Conservation (phyloP, 2,113 vertebrate species). For the Elgaria multicarinata region DNA sequence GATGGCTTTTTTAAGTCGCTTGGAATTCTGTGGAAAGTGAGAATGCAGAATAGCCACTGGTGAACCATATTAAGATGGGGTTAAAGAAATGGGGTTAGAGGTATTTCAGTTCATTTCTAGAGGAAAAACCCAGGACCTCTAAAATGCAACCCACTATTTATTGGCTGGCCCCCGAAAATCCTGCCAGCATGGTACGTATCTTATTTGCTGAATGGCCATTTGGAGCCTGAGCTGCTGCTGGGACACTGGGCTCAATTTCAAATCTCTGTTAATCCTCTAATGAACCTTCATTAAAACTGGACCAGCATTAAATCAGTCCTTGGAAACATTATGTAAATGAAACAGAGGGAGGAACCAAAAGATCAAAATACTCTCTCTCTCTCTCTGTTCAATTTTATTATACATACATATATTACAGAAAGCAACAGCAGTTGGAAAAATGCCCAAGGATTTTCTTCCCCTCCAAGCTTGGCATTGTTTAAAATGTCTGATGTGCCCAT, state of each 20-base stretch:
- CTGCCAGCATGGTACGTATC: conserved; percentile 48
- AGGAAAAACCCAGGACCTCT: neutral
- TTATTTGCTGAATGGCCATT: conserved; percentile 72
- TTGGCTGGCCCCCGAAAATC: conserved; percentile 45
- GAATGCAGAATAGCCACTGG: conserved; percentile 17
- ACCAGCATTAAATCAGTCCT: conserved; percentile 68
- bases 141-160: conserved; percentile 48
- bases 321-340: conserved; percentile 74
- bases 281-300: conserved; percentile 76
- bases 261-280: conserved; percentile 76
- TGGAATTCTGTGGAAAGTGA: neutral
- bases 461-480: conserved; percentile 50
- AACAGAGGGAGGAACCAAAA: conserved; percentile 60
- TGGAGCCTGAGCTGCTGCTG: conserved; percentile 66
- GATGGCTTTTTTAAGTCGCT: neutral
- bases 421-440: conserved; percentile 52
- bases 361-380: conserved; percentile 62
- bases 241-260: conserved; percentile 74
- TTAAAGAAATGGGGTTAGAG: conserved; percentile 35
- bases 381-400: no score
- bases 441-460: conserved; percentile 45
- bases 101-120: neutral
- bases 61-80: neutral
- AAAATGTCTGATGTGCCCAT: conserved; percentile 55
- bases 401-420: neutral